Percentiles rank a stretch among this genome's conserved stretches.
phyloP scores from a whole-genome alignment of 2,888 invertebrate genomes.

The Ametastegia equiseti region DNA sequence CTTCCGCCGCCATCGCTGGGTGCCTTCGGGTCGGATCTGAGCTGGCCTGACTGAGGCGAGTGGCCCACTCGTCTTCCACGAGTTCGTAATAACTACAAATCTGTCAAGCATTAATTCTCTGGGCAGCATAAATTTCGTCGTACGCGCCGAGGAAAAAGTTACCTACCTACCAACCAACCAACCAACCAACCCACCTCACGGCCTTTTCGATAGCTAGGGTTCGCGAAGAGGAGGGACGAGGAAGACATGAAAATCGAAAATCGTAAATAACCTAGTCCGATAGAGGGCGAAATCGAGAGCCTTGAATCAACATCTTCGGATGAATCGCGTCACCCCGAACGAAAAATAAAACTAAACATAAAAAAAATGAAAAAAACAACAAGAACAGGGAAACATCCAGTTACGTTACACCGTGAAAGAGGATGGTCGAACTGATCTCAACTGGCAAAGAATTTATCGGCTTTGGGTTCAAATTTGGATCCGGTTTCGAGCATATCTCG shows the following conservation, averaged over 20 bases:
- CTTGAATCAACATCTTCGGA: neutral
- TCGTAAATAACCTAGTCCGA: slow-evolving; percentile 39
- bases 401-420: neutral
- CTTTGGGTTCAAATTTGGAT: slow-evolving; percentile 33
- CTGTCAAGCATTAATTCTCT: slow-evolving; percentile 75
- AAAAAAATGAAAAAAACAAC: neutral
- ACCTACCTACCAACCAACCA: neutral
- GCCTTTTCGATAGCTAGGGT: neutral
- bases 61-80: slow-evolving; percentile 67
- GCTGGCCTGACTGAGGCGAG: slow-evolving; percentile 60
- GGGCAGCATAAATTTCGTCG: slow-evolving; percentile 74
- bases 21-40: slow-evolving; percentile 51
- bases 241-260: slow-evolving; percentile 34
- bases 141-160: slow-evolving; percentile 39
- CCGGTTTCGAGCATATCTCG: slow-evolving; percentile 26
- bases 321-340: slow-evolving; percentile 18
- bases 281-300: neutral
- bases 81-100: slow-evolving; percentile 74
- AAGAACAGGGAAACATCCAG: neutral
- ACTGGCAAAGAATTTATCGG: neutral
- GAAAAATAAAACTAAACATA: neutral
- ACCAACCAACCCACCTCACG: neutral
- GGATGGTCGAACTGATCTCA: neutral
- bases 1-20: slow-evolving; percentile 72
- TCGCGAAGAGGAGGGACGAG: slow-evolving; percentile 4